Percentiles rank a stretch among this genome's conserved stretches.
Evolutionary conservation across 1,140 invertebrate genomes (phyloP).

Genomic region (Trissolcus basalis): DNA sequence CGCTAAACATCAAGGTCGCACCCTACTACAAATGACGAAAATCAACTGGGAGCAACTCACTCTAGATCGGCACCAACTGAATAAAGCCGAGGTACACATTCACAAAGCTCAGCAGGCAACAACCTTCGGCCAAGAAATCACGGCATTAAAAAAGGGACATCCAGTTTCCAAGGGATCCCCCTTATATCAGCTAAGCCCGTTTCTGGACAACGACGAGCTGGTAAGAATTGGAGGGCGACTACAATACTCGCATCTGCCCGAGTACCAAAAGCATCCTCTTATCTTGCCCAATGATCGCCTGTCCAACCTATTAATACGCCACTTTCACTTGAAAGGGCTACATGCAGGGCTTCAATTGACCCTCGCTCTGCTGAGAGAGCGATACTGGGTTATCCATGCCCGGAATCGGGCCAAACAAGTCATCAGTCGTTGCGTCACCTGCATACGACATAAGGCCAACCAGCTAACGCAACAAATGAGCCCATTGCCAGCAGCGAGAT

Average conservation of each 20-base stretch:
- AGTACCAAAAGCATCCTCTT: conserved; percentile 47
- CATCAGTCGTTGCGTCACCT: neutral
- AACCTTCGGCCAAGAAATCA: neutral
- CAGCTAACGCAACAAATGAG: neutral
- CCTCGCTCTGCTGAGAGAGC: neutral
- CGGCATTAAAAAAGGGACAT: neutral
- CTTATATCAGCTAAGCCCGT: neutral
- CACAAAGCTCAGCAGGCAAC: no score
- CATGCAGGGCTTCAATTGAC: neutral
- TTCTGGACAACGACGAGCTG: neutral
- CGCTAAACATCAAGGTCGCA: no score
- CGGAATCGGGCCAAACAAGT: neutral
- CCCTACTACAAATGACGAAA: no score
- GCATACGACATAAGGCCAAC: neutral
- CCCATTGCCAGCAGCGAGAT: neutral
- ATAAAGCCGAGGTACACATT: no score
- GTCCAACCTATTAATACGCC: neutral
- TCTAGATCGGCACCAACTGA: no score
- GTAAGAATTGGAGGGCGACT: conserved; percentile 1
- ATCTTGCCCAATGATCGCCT: neutral
- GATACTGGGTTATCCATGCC: neutral
- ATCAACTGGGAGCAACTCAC: no score
- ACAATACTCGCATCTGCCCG: neutral
- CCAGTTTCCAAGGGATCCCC: neutral
- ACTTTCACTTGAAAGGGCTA: neutral